Evolutionary conservation across 2,113 vertebrate genomes (phyloP), one percentile per base, ranked within the genome.

Genomic region (Conger conger): DNA sequence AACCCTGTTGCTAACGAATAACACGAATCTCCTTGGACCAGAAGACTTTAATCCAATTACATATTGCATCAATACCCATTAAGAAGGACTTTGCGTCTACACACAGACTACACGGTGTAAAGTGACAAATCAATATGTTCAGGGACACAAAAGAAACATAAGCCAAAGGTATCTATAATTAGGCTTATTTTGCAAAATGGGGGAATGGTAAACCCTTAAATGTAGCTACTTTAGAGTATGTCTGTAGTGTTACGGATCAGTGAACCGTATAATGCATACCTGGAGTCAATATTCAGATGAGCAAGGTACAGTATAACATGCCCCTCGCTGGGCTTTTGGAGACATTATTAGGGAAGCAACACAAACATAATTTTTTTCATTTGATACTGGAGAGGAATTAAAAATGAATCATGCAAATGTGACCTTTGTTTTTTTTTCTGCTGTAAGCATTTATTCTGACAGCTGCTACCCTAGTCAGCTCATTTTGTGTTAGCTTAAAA

Each of bases 31-130:
- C 79, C 18, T n/a, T 38, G 18, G 57, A 35, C 80, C 84, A 38
- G 35, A 82, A 63, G 80, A 76, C 84, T 76, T 85, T 85, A 60
- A 85, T 81, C 84, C 80, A 85, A 81, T 86, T 86, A 86, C 80
- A 81, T 82, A 57, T 23, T 18, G 73, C 68, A 86, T 86, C 84
- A 77, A 86, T 86, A 86, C 60, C 84, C 80, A 86, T 86, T 86
- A 81, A 40, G 80, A 86, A 40, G 63, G 80, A 76, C 80, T 37
- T 33, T 35, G 23, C 38, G 84, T 81, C 63, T 85, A 60, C 33
- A 23, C 57, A 50, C 18, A 50, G 84, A 76, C 81, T 81, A 81
- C 84, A 81, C 84, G 27, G 84, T 86, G 79, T 54, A 45, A 81
- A 82, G 80, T 82, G 84, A 82, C 68, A 40, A 42, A 82, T 86